Evolutionary conservation across 2,888 invertebrate species (phyloP), one percentile per base, ranked within the genome.

Genomic region (Mimachlamys varia): DNA sequence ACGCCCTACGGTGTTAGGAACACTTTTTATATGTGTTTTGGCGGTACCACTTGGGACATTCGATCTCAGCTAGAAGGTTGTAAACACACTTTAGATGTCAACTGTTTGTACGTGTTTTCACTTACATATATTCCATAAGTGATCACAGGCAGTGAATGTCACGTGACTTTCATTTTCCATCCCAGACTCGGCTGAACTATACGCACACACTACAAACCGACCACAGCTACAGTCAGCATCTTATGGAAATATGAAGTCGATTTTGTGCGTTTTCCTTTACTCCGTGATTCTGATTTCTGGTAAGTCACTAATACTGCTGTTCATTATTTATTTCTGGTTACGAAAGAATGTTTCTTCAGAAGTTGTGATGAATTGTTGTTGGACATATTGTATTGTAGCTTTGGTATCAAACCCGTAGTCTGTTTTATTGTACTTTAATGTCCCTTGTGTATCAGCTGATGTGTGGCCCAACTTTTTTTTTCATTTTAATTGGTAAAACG

Each of bases 141-240:
- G 76, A 76, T 76, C 27, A 10, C 76, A 5, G 76, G 33, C 76
- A 27, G 22, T 33, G 76, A 76, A 76, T 33, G 27, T 76, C 76
- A 76, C 76, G 76, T 76, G 76, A 76, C 76, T 76, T 76, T 76
- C 76, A 76, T 76, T 76, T 76, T 76, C 58, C 76, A 76, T 76
- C 76, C 76, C 33, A 53, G 76, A 76, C 76, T 22, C 10, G 10
- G 76, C 76, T 76, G 27, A 27, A 76, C 76, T 76, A 22, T 62
- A 12, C 12, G n/a, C n/a, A 62, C 33, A 76, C 76, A 76, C 33
- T 76, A 76, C 76, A 33, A 76, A 12, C 13, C 76, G 12, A 76
- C 76, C 33, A 12, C 4, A 1, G 76, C 76, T 76, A 76, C 76
- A 1, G 22, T 33, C 76, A 76, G 76, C 76, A 76, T 76, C 76